These are phyloP conservation scores for Cherax quadricarinatus DNA, from an alignment of 1,140 invertebrate genomes.

Conservation along the genomic window DNA sequence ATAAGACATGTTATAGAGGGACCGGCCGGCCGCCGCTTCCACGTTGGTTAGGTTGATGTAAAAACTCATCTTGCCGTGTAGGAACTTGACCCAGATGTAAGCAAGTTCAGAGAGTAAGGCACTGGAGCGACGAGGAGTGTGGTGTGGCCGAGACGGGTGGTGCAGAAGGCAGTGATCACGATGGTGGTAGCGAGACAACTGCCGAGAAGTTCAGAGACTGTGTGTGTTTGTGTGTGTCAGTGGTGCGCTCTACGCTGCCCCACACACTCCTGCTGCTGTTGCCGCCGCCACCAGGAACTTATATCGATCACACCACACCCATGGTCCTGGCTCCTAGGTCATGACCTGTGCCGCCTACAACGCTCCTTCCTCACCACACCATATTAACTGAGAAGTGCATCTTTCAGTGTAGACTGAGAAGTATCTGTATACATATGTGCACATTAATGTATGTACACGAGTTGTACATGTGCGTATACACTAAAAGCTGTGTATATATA, in stretches of 20 bases:
- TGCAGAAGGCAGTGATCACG: background rate
- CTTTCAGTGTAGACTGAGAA: background rate
- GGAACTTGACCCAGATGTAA: background rate
- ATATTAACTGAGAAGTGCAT: background rate
- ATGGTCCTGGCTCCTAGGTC: conserved; percentile 23
- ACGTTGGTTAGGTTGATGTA: conserved; percentile 58
- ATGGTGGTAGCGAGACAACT: conserved; percentile 8
- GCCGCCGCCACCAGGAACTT: background rate
- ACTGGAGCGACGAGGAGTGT: background rate
- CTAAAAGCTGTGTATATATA: background rate
- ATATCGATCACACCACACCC: conserved; percentile 44
- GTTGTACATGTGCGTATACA: background rate
- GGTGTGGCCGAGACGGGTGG: background rate
- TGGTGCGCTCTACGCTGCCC: background rate
- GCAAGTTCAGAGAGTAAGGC: background rate
- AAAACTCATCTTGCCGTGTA: conserved; percentile 31
- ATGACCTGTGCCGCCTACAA: background rate
- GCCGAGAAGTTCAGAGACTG: background rate
- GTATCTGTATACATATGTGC: background rate
- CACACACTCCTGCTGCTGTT: background rate
- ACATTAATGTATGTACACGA: background rate
- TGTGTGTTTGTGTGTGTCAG: background rate
- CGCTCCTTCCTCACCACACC: background rate
- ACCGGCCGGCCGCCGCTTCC: conserved; percentile 47
- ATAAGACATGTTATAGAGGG: conserved; percentile 59